phyloP scores from a whole-genome alignment of 2,888 invertebrate genomes.

The Pseudococcus longispinus region DNA sequence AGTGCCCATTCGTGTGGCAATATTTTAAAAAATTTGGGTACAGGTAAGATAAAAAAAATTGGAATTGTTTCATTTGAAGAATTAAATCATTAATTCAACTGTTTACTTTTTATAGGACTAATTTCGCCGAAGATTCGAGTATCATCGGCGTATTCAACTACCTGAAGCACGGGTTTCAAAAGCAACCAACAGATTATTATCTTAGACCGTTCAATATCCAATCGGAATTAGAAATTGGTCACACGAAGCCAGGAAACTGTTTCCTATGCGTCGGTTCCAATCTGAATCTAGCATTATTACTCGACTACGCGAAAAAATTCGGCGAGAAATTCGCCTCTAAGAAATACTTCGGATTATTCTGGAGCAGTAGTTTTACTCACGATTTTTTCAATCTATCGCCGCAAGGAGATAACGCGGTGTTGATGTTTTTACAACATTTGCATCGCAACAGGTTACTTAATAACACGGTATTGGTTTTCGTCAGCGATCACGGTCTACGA shows the following conservation, averaged over 20 bases:
- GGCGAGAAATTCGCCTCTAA: constrained; percentile 65
- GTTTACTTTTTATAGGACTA: constrained; percentile 77
- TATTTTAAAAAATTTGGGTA: constrained; percentile 72
- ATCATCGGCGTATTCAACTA: constrained; percentile 81
- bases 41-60: background rate
- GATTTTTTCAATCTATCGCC: constrained; percentile 82
- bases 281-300: constrained; percentile 73
- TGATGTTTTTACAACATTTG: constrained; percentile 68
- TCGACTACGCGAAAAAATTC: constrained; percentile 75
- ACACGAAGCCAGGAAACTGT: constrained; percentile 69
- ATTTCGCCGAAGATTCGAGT: constrained; percentile 83
- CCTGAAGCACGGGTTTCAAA: constrained; percentile 75
- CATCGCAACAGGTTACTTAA: constrained; percentile 68
- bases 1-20: constrained; percentile 86
- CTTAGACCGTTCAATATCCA: constrained; percentile 76
- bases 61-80: too few relatives aligned
- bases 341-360: constrained; percentile 82
- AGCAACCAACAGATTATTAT: constrained; percentile 86
- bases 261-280: constrained; percentile 75
- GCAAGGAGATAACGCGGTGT: constrained; percentile 74
- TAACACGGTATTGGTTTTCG: constrained; percentile 72
- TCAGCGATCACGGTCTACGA: constrained; percentile 91
- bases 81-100: too few relatives aligned
- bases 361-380: constrained; percentile 84
- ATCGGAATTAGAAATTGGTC: constrained; percentile 73